These are phyloP conservation scores for Carterocephalus palaemon DNA, from an alignment of 2,888 invertebrate species.

Conservation along the genomic window DNA sequence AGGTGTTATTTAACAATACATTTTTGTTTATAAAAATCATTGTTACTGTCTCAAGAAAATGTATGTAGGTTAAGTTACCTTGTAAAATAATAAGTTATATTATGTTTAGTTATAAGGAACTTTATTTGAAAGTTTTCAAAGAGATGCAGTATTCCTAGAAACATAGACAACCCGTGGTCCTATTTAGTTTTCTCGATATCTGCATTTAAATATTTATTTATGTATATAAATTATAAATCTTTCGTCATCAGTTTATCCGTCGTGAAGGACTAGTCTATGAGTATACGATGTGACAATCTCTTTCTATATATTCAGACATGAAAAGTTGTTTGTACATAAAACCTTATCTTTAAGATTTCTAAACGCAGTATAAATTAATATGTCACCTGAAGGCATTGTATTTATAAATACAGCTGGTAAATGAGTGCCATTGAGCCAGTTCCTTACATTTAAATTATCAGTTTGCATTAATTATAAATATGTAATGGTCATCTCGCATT, in stretches of 20 bases:
- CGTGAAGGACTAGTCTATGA: constrained; percentile 35
- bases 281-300: constrained; percentile 31
- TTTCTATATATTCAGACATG: constrained; percentile 31
- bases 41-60: constrained; percentile 46
- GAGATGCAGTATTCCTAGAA: constrained; percentile 51
- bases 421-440: constrained; percentile 63
- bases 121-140: constrained; percentile 38
- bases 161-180: constrained; percentile 35
- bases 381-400: constrained; percentile 22
- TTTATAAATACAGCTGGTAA: constrained; percentile 25
- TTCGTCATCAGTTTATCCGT: constrained; percentile 35
- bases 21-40: constrained; percentile 39
- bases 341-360: constrained; percentile 11
- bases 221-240: constrained; percentile 25
- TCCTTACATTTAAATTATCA: constrained; percentile 48
- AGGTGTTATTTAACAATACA: constrained; percentile 46
- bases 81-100: constrained; percentile 39
- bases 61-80: constrained; percentile 41
- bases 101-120: constrained; percentile 19
- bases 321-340: constrained; percentile 31
- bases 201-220: constrained; percentile 47
- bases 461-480: constrained; percentile 44
- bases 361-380: constrained; percentile 25
- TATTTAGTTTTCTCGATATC: constrained; percentile 42
- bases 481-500: constrained; percentile 54